A percentile compares a stretch with the other conserved stretches of the same genome.
Evolutionary conservation across 2,113 vertebrate genomes (phyloP).

Genomic region (Turdus rufiventris): DNA sequence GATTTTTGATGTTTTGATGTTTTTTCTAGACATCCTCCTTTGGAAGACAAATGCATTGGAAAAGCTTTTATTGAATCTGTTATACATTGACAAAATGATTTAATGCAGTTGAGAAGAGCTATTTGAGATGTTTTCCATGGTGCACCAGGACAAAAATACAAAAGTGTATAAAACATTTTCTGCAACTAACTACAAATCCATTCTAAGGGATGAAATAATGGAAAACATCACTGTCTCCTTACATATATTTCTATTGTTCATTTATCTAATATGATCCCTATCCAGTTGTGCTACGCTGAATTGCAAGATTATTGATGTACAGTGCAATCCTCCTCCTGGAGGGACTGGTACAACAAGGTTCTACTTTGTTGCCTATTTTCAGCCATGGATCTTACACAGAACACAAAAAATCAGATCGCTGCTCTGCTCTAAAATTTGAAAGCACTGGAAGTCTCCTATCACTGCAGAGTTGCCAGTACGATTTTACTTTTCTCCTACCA

Average conservation of each 20-base stretch:
- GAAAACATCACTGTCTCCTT: slow-evolving; percentile 39
- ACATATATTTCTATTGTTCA: slow-evolving; percentile 47
- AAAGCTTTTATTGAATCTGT: slow-evolving; percentile 63
- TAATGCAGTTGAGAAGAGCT: slow-evolving; percentile 52
- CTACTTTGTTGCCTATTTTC: not conserved
- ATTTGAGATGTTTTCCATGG: slow-evolving; percentile 35
- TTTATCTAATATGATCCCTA: slow-evolving; percentile 59
- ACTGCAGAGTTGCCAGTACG: not conserved
- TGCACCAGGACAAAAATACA: slow-evolving; percentile 33
- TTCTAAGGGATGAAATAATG: slow-evolving; percentile 54
- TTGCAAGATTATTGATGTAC: not conserved
- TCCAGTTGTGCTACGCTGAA: slow-evolving; percentile 23
- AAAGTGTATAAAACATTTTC: slow-evolving; percentile 34
- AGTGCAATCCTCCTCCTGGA: slow-evolving; percentile 28
- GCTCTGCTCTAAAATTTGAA: not conserved
- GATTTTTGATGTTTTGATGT: not conserved
- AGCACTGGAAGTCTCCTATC: not conserved
- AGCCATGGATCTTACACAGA: not conserved
- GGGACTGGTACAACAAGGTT: not conserved
- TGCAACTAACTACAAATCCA: slow-evolving; percentile 54
- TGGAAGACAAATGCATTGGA: slow-evolving; percentile 54
- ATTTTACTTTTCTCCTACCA: not conserved
- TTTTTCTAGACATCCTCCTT: slow-evolving; percentile 35
- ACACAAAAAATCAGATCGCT: not conserved
- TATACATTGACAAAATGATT: slow-evolving; percentile 67